Conservation (phyloP, 2,113 vertebrate genomes). For the Triplophysa siluroides region DNA sequence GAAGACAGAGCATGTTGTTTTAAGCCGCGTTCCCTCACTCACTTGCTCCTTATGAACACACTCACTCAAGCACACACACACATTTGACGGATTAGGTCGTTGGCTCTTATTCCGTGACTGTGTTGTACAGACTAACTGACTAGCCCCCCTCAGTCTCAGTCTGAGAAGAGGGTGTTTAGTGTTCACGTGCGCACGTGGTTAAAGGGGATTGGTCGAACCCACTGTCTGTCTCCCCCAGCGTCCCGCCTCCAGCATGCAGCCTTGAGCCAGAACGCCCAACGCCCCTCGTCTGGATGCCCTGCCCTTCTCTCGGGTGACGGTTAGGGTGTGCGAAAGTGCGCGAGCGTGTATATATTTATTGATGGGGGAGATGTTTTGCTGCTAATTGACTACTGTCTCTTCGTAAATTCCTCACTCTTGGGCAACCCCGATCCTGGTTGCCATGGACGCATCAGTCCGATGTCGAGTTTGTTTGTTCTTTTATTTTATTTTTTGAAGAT, state of each 20-base stretch:
- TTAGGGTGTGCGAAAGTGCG: slow-evolving; percentile 30
- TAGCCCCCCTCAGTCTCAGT: slow-evolving; percentile 16
- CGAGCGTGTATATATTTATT: slow-evolving; percentile 87
- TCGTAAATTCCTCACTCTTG: slow-evolving; percentile 82
- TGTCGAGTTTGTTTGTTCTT: slow-evolving; percentile 63
- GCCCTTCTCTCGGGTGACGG: not conserved
- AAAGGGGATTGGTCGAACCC: slow-evolving; percentile 40
- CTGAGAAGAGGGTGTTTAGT: slow-evolving; percentile 14
- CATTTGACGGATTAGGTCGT: slow-evolving; percentile 37
- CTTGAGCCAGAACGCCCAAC: slow-evolving; percentile 30
- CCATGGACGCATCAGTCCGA: slow-evolving; percentile 75
- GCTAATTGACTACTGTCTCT: slow-evolving; percentile 99
- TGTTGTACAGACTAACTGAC: slow-evolving; percentile 43
- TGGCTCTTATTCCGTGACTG: slow-evolving; percentile 33
- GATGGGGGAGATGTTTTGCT: slow-evolving; percentile 86
- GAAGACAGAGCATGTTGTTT: slow-evolving; percentile 99
- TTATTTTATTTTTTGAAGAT: slow-evolving; percentile 11
- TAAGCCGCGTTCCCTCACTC: slow-evolving; percentile 67
- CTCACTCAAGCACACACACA: slow-evolving; percentile 5
- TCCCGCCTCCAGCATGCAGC: slow-evolving; percentile 50
- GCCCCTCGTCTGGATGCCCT: slow-evolving; percentile 23
- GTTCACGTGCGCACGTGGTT: slow-evolving; percentile 19
- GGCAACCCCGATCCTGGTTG: slow-evolving; percentile 70
- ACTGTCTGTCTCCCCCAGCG: not conserved
- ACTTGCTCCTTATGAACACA: slow-evolving; percentile 30